Evolutionary conservation across 2,113 vertebrate species (phyloP), one percentile per base, ranked within the genome.

Genomic region (Hiodon tergisus): DNA sequence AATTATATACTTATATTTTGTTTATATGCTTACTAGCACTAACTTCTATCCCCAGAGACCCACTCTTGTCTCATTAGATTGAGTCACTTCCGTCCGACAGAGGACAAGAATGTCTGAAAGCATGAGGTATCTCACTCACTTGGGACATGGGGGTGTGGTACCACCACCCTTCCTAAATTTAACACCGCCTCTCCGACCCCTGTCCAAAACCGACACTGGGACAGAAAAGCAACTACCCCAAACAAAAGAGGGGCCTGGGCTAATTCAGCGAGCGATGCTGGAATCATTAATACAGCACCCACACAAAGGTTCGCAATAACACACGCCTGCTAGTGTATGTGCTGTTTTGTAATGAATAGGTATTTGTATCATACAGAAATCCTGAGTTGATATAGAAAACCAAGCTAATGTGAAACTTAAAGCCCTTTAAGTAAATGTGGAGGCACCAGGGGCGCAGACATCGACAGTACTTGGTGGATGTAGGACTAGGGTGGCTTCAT

Each of bases 81-180:
- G 87, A 90, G 79, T 92, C 88, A 88, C 82, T 86, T 81, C 83
- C 85, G 83, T 77, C 79, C 85, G 78, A 86, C 90, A 85, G 85
- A 88, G 89, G 87, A 84, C 78, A 74, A 63, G 80, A 80, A 75
- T 52, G 83, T 86, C 88, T 87, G 85, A 85, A 81, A 88, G 84
- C 73, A 77, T 76, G 74, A 82, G 67, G 72, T 60, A 70, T 72
- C 78, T 86, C 74, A 71, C 78, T 76, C 73, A 75, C 77, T 82
- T 73, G 79, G 82, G 83, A 85, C 74, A 50, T 54, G 16, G 76
- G 85, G 82, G 78, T 85, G 85, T 78, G 85, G 86, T 77, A 81
- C 79, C 82, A 77, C 79, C 71, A 31, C 31, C 31, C 31, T 31
- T 31, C 31, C 31, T 31, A 31, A 31, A 31, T 31, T 31, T 0